A percentile compares a stretch with the other conserved stretches of the same genome.
Evolutionary conservation across 2,797 vertebrate genomes (phyloP).

Genomic region (Chaunax sp.): DNA sequence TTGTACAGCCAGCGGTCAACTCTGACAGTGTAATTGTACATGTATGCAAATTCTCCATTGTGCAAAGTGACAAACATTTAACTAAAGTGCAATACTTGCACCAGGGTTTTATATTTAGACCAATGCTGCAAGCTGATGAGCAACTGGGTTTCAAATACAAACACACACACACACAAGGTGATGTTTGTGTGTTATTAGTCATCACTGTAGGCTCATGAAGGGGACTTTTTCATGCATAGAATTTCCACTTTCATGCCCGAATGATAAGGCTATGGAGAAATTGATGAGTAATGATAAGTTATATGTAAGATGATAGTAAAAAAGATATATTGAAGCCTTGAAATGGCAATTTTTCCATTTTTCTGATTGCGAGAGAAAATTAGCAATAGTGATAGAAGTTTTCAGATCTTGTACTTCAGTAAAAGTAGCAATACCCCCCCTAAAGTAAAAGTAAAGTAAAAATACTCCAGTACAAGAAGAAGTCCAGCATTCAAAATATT

Average conservation of each 20-base stretch:
- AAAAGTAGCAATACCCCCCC: background rate
- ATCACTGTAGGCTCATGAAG: background rate
- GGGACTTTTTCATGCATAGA: background rate
- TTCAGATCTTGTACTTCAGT: background rate
- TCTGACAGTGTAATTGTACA: constrained; percentile 68
- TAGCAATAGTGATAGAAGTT: no score
- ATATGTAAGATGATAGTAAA: background rate
- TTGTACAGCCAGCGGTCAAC: constrained; percentile 68
- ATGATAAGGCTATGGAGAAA: background rate
- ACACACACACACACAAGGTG: constrained; percentile 7
- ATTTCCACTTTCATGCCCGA: constrained; percentile 15
- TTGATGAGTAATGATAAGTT: background rate
- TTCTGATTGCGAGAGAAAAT: no score
- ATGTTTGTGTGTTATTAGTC: constrained; percentile 27
- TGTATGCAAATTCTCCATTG: constrained; percentile 81
- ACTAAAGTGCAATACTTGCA: constrained; percentile 64
- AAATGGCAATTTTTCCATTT: background rate
- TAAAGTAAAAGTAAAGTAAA: background rate
- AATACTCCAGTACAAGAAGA: background rate
- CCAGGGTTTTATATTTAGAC: constrained; percentile 58
- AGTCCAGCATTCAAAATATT: no score
- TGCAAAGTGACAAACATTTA: constrained; percentile 67
- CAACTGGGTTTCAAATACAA: constrained; percentile 3
- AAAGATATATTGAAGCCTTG: background rate
- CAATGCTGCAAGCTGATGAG: background rate